Conservation (phyloP, 2,797 vertebrate genomes). For the Sebastes minor region DNA sequence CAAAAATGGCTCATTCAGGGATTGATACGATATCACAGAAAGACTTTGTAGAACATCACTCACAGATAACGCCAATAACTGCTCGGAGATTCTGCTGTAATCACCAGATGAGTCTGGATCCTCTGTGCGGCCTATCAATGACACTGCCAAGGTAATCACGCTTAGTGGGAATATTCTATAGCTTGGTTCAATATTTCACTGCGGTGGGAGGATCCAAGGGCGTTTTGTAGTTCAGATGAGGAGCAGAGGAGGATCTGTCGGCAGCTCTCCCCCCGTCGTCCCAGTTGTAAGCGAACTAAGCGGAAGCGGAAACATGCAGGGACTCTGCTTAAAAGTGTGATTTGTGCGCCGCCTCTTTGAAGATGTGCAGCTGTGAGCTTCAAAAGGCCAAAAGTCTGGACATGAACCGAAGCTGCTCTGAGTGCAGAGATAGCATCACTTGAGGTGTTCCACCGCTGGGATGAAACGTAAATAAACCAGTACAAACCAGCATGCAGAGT, state of each 20-base stretch:
- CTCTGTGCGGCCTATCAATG: slow-evolving; percentile 55
- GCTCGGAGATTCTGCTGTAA: slow-evolving; percentile 51
- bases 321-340: slow-evolving; percentile 44
- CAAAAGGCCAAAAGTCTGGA: slow-evolving; percentile 32
- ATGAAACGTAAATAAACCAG: slow-evolving; percentile 36
- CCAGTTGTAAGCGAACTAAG: slow-evolving; percentile 27
- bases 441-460: neutral
- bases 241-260: slow-evolving; percentile 23
- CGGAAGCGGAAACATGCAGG: slow-evolving; percentile 26
- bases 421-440: slow-evolving; percentile 2
- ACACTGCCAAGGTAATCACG: slow-evolving; percentile 56
- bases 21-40: slow-evolving; percentile 46
- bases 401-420: slow-evolving; percentile 13
- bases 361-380: slow-evolving; percentile 37
- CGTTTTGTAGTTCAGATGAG: slow-evolving; percentile 48
- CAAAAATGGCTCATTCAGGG: slow-evolving; percentile 13
- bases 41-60: slow-evolving; percentile 55
- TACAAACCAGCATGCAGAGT: neutral
- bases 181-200: slow-evolving; percentile 50
- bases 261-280: slow-evolving; percentile 26
- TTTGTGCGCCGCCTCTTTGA: slow-evolving; percentile 33
- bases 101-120: slow-evolving; percentile 56
- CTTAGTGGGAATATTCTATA: slow-evolving; percentile 53
- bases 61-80: slow-evolving; percentile 55
- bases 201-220: slow-evolving; percentile 42